Evolutionary conservation across 1,140 invertebrate genomes (phyloP).

Genomic region (Zaprionus tsacasi): DNA sequence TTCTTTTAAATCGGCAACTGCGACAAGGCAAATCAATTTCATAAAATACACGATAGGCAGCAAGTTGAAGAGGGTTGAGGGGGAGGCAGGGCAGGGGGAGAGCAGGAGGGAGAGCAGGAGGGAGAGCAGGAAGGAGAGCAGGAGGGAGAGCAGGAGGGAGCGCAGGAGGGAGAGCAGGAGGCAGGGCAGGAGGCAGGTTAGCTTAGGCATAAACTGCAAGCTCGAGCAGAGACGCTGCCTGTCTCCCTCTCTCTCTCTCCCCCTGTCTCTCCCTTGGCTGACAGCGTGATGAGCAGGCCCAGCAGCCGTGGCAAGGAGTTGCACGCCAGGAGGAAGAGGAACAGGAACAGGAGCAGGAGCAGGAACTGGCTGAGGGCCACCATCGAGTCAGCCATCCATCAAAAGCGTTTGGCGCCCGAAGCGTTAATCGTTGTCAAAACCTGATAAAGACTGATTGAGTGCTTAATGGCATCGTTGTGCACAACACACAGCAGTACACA

Average conservation of each 20-base stretch:
- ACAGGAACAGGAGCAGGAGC: background rate
- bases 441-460: conserved; percentile 83
- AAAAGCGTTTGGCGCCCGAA: conserved; percentile 74
- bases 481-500: conserved; percentile 14
- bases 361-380: conserved; percentile 30
- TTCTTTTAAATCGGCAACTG: conserved; percentile 28
- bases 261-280: background rate
- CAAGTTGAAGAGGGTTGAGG: background rate
- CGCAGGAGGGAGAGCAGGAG: conserved; percentile 6
- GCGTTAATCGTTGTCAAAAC: conserved; percentile 83
- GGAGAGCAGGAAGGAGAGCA: background rate
- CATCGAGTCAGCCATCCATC: conserved; percentile 68
- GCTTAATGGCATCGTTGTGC: conserved; percentile 70
- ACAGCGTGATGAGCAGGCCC: background rate
- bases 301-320: background rate
- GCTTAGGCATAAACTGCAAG: conserved; percentile 9
- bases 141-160: background rate
- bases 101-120: background rate
- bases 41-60: conserved; percentile 49
- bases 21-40: conserved; percentile 67
- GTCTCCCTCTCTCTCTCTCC: background rate
- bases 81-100: background rate
- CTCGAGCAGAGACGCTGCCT: too few relatives aligned
- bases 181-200: background rate
- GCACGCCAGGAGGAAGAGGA: background rate